Conservation (phyloP, 2,113 vertebrate species). For the Lathamus discolor region DNA sequence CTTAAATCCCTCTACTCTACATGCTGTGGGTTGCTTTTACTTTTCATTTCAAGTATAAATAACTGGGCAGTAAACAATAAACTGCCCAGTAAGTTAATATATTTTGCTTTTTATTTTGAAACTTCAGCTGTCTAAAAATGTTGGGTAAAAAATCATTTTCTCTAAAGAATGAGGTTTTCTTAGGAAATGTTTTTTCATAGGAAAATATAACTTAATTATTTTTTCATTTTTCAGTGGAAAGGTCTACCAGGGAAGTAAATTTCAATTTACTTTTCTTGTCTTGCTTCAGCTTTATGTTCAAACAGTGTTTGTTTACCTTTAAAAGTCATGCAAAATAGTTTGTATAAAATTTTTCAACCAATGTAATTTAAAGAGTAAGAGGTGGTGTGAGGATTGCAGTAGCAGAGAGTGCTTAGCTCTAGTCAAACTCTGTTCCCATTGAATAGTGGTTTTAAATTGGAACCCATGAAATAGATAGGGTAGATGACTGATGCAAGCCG, state of each 20-base stretch:
- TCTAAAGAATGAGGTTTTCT: neutral
- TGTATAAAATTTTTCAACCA: neutral
- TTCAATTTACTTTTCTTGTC: neutral
- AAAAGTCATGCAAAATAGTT: neutral
- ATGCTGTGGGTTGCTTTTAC: neutral
- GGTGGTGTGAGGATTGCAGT: neutral
- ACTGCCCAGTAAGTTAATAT: neutral
- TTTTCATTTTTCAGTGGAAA: neutral
- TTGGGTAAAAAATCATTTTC: neutral
- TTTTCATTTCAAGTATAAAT: neutral
- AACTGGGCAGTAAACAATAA: neutral
- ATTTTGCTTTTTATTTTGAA: neutral
- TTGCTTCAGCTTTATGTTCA: neutral
- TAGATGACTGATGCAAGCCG: neutral
- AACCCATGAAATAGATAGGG: neutral
- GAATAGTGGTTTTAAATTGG: neutral
- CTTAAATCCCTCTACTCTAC: neutral
- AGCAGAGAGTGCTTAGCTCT: neutral
- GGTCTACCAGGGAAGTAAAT: neutral
- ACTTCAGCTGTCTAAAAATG: neutral
- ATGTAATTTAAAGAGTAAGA: neutral
- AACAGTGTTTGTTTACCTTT: neutral
- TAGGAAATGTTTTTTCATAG: neutral
- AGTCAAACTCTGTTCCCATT: neutral
- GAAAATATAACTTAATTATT: neutral